phyloP scores from a whole-genome alignment of 2,797 vertebrate species.

The Premnoplex brunnescens region DNA sequence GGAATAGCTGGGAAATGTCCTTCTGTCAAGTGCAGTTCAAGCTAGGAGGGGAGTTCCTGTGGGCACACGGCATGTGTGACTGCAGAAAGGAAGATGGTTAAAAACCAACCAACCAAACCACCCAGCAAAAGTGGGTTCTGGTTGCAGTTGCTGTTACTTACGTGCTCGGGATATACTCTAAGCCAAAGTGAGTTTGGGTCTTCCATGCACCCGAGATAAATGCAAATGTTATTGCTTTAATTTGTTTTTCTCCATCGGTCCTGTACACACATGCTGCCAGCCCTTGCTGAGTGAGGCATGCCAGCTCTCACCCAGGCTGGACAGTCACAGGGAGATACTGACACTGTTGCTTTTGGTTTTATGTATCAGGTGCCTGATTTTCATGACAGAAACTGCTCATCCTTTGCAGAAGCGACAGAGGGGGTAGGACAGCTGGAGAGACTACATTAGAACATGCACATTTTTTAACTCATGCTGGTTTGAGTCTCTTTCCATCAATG shows the following conservation, averaged over 20 bases:
- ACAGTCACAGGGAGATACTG: neutral
- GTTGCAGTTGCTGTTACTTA: neutral
- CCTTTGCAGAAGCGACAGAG: neutral
- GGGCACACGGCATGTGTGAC: neutral
- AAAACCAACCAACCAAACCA: neutral
- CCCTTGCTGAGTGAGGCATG: neutral
- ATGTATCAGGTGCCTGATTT: conserved; percentile 3
- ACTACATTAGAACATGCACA: neutral
- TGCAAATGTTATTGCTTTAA: neutral
- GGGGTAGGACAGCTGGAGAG: neutral
- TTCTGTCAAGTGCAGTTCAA: neutral
- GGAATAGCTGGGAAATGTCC: neutral
- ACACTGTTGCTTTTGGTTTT: conserved; percentile 4
- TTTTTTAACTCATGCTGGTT: neutral
- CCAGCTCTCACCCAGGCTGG: neutral
- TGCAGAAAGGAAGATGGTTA: neutral
- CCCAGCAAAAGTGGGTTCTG: neutral
- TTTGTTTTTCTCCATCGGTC: neutral
- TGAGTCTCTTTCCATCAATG: neutral
- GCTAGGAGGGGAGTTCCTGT: neutral
- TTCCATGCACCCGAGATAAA: neutral
- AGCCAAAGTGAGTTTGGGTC: neutral
- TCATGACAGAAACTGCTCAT: neutral
- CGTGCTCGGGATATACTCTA: neutral
- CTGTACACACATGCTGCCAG: accelerated